Conservation (phyloP, 2,888 invertebrate species). For the Gisinianus flammeolus region DNA sequence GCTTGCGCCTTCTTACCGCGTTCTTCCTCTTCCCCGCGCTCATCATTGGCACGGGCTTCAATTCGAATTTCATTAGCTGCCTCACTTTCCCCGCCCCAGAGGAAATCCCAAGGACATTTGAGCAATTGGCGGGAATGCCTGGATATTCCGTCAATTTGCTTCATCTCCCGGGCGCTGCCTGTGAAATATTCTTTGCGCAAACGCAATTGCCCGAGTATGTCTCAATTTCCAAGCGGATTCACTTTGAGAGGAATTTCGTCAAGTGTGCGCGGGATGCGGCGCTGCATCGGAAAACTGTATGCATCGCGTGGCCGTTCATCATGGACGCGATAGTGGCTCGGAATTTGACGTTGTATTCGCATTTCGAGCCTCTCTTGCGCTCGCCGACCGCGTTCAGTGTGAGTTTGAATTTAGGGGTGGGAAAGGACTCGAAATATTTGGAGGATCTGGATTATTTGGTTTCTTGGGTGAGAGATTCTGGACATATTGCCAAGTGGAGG, state of each 20-base stretch:
- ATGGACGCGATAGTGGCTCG: neutral
- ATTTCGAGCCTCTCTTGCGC: neutral
- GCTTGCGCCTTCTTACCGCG: neutral
- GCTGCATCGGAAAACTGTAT: neutral
- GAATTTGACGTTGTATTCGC: neutral
- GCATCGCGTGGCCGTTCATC: neutral
- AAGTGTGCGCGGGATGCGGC: neutral
- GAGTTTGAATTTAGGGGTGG: neutral
- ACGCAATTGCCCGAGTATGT: neutral
- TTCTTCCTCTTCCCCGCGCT: conserved; percentile 34
- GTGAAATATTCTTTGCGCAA: neutral
- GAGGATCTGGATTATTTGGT: neutral
- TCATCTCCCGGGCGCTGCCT: neutral
- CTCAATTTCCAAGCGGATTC: neutral
- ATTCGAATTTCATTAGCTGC: conserved; percentile 47
- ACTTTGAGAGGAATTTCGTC: neutral
- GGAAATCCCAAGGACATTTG: conserved; percentile 43
- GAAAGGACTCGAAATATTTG: neutral
- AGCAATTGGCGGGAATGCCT: conserved; percentile 24
- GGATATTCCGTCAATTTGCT: neutral
- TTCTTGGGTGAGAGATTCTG: neutral
- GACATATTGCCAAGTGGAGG: neutral
- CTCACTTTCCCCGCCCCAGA: conserved; percentile 44
- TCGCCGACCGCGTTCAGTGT: neutral
- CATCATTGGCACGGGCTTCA: conserved; percentile 46